These are phyloP conservation scores for Drosophila santomea DNA, from an alignment of 1,140 invertebrate genomes.

Conservation along the genomic window DNA sequence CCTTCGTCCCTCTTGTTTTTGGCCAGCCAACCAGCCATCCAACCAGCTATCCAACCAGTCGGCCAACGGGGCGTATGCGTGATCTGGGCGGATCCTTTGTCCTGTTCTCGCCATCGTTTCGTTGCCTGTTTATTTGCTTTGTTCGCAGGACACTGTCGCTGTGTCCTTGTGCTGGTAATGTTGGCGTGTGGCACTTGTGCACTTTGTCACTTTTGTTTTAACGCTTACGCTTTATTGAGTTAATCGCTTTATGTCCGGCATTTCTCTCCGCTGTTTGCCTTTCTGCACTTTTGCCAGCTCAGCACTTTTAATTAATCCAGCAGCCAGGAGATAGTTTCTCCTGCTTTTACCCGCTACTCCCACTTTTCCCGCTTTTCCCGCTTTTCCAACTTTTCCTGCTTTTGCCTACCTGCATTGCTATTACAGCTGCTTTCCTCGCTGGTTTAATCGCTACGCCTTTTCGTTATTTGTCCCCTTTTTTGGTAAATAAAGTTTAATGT, in stretches of 20 bases:
- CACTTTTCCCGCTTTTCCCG: not conserved
- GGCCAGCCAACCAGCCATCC: too few species aligned
- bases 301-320: conserved; percentile 73
- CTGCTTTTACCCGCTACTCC: not conserved
- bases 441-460: conserved; percentile 19
- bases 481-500: conserved; percentile 68
- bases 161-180: conserved; percentile 16
- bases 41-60: not conserved
- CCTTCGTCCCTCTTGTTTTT: conserved; percentile 22
- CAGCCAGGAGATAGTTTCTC: conserved; percentile 40
- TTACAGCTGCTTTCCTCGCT: conserved; percentile 38
- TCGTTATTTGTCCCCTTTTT: conserved; percentile 8
- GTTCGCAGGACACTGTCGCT: conserved; percentile 23
- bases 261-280: conserved; percentile 53
- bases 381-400: not conserved
- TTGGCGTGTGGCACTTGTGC: conserved; percentile 38
- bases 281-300: conserved; percentile 72
- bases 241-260: conserved; percentile 70
- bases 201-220: conserved; percentile 76
- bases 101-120: conserved; percentile 28
- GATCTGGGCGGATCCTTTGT: conserved; percentile 42
- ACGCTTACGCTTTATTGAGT: conserved; percentile 74
- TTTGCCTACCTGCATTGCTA: conserved; percentile 40
- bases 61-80: conserved; percentile 50
- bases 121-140: conserved; percentile 63